Evolutionary conservation across 2,797 vertebrate genomes (phyloP).

Genomic region (Helarctos malayanus): DNA sequence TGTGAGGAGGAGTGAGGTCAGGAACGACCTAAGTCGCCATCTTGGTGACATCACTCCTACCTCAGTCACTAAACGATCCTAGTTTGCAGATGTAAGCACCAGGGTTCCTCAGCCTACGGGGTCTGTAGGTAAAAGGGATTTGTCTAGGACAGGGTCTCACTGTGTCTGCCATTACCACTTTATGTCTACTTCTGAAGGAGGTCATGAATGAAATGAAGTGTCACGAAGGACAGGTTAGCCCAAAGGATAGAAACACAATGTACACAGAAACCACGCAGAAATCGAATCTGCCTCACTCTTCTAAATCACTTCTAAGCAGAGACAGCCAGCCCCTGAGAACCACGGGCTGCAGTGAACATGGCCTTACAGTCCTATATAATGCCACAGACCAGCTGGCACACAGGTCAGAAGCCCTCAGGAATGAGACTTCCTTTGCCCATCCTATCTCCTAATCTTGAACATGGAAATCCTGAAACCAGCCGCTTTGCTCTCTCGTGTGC

Average conservation of each 20-base stretch:
- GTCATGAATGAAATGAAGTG: background rate
- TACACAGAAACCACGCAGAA: background rate
- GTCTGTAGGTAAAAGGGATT: background rate
- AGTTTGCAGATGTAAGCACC: background rate
- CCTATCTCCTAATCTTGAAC: background rate
- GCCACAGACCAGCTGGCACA: background rate
- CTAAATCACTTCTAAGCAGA: background rate
- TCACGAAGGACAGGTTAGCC: background rate
- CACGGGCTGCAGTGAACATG: background rate
- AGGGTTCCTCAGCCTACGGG: background rate
- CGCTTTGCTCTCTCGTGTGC: background rate
- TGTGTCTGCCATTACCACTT: background rate
- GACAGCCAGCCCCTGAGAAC: background rate
- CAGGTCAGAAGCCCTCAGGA: background rate
- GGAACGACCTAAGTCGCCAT: background rate
- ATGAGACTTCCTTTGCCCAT: background rate
- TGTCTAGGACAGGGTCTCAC: conserved; percentile 12
- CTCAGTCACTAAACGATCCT: background rate
- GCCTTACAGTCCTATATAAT: background rate
- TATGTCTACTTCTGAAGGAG: background rate
- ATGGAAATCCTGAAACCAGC: background rate
- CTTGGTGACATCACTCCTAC: background rate
- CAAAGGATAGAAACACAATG: background rate
- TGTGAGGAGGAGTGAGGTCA: background rate
- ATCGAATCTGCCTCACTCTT: background rate